Percentiles rank a stretch among this genome's conserved stretches.
Conservation (phyloP, 2,888 invertebrate genomes). For the Amiota mariae region DNA sequence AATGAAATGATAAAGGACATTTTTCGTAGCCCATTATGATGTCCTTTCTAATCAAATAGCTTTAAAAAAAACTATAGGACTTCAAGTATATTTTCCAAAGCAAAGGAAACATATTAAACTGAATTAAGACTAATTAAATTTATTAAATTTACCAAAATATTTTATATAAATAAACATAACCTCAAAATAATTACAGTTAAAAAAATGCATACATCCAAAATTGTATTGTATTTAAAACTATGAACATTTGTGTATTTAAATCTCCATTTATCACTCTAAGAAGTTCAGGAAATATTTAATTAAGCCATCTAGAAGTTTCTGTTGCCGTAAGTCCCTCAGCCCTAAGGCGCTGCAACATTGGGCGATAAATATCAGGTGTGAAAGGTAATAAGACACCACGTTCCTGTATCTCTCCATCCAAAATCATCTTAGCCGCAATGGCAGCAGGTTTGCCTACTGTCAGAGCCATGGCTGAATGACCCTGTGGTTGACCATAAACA, state of each 20-base stretch:
- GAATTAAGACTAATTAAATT: too few species aligned
- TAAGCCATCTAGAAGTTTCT: constrained; percentile 78
- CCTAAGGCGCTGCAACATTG: constrained; percentile 89
- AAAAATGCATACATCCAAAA: background rate
- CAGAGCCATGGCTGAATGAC: constrained; percentile 97
- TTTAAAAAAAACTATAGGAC: too few species aligned
- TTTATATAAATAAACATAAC: constrained; percentile 24
- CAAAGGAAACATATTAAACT: too few species aligned
- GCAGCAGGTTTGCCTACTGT: constrained; percentile 95
- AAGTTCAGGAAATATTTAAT: constrained; percentile 48
- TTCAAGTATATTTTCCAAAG: too few species aligned
- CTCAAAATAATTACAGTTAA: constrained; percentile 4
- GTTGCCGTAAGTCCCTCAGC: constrained; percentile 86
- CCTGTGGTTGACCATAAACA: constrained; percentile 86
- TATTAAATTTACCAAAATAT: constrained; percentile 6
- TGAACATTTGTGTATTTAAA: background rate
- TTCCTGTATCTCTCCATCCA: constrained; percentile 97
- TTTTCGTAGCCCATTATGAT: too few species aligned
- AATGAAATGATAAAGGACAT: too few species aligned
- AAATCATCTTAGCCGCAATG: constrained; percentile 97
- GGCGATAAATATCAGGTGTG: constrained; percentile 92
- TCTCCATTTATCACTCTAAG: background rate
- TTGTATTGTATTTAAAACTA: background rate
- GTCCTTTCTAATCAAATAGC: too few species aligned
- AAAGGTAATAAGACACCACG: constrained; percentile 95